Percentiles rank a stretch among this genome's conserved stretches.
Evolutionary conservation across 2,113 vertebrate species (phyloP).

Genomic region (Entomyzon cyanotis): DNA sequence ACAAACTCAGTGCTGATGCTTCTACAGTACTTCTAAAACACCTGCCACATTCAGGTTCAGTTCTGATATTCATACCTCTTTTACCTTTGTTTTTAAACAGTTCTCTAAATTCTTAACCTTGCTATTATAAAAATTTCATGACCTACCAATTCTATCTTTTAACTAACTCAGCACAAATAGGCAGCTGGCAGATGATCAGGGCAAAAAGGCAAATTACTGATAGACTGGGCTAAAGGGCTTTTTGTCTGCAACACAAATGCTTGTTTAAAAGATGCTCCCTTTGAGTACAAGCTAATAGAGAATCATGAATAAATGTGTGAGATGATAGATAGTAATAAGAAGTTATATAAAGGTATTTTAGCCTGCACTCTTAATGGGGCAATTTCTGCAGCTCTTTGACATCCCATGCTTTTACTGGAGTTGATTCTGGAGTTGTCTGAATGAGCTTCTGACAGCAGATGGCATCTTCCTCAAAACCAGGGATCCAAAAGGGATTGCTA

Average conservation of each 20-base stretch:
- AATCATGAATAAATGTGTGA: background rate
- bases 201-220: background rate
- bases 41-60: background rate
- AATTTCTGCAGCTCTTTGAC: background rate
- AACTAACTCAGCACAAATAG: background rate
- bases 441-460: conserved; percentile 21
- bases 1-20: rapidly evolving
- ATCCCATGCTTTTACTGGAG: background rate
- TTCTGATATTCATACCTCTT: background rate
- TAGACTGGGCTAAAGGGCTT: background rate
- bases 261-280: background rate
- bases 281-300: background rate
- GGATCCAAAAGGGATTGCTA: background rate
- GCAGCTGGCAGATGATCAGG: background rate
- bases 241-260: background rate
- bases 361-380: rapidly evolving
- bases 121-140: background rate
- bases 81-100: background rate
- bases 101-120: background rate
- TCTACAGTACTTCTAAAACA: background rate
- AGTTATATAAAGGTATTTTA: background rate
- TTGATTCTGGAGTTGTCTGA: background rate
- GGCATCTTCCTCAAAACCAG: conserved; percentile 21
- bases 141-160: background rate
- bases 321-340: background rate